Base-by-base conservation (phyloP, 2,888 invertebrate genomes). In the Alentia gelatinosa region DNA sequence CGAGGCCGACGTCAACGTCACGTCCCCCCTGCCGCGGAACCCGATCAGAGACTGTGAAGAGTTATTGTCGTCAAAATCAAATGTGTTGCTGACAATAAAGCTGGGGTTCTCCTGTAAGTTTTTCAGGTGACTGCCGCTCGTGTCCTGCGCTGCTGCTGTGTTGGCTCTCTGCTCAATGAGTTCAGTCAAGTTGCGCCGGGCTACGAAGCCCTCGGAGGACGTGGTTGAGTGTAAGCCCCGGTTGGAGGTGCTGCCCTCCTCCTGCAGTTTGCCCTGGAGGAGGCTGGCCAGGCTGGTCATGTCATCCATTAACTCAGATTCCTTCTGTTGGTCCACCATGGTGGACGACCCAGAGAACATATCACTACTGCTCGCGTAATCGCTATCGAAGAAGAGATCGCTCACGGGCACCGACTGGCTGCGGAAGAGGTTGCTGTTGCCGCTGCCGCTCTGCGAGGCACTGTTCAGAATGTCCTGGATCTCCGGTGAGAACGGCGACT, bases 401-500 rank as follows among this genome's bases (percentile, higher is more conserved):
- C 12, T 39, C 30, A 90, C 90, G 7, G 90, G 90, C 23, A 90
- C 90, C 23, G 90, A 90, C 40, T 90, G 90, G 50, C 90, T 90
- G 26, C 90, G 84, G 84, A 86, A 84, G 39, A 56, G 15, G 35
- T 5, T 63, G 37, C 19, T 74, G 39, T 3, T 63, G 30, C 86
- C 86, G 26, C 12, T 35, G 23, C 37, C 37, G 35, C 68, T 68
- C 50, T 12, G 30, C 7, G 86, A 33, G 86, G 47, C 42, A 42
- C 86, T 86, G 30, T 86, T 86, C 15, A 91, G 47, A 7, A 91
- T 91, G 35, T 63, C 90, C 39, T 90, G 86, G 15, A 91, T 89
- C 40, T 91, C 91, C 5, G 91, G 91, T 33, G 91, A 91, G 75
- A 91, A 91, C 3, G 91, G 91, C 12, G 91, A 91, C 33, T 91